phyloP scores from a whole-genome alignment of 2,888 invertebrate genomes.

The Teleiodes luculella region DNA sequence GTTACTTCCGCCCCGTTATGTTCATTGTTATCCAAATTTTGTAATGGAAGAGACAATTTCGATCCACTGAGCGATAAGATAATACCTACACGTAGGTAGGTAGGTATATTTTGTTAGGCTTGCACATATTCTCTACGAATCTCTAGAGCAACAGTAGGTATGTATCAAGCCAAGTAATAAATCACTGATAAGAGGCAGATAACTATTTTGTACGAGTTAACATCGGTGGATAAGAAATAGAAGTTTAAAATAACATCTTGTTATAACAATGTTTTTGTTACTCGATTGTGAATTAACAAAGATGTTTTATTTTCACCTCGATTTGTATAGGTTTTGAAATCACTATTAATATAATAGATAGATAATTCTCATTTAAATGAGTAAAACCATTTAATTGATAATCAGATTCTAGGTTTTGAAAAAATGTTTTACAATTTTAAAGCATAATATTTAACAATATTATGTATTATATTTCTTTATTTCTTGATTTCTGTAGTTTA shows the following conservation, averaged over 20 bases:
- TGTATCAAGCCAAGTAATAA: constrained; percentile 22
- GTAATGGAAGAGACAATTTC: constrained; percentile 10
- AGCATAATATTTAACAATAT: too few relatives aligned
- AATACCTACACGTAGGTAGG: not conserved
- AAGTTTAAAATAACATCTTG: not conserved
- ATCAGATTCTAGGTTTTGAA: too few relatives aligned
- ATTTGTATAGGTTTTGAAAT: not conserved
- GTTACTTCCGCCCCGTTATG: constrained; percentile 19
- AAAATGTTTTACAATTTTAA: too few relatives aligned
- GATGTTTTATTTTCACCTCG: not conserved
- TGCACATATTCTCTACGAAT: constrained; percentile 13
- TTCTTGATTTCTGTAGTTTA: too few relatives aligned
- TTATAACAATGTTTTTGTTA: not conserved
- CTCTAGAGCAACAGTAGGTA: constrained; percentile 1
- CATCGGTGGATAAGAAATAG: not conserved
- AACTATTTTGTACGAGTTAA: constrained; percentile 17
- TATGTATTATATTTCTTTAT: too few relatives aligned
- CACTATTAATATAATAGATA: too few relatives aligned
- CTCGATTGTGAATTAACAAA: not conserved
- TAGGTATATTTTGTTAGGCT: not conserved
- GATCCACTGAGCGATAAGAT: constrained; percentile 15
- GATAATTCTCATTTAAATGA: too few relatives aligned
- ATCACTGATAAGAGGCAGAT: constrained; percentile 29
- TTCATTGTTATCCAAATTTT: not conserved
- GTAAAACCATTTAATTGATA: too few relatives aligned